These are phyloP conservation scores for Daboia siamensis DNA, from an alignment of 2,113 vertebrate species.

Conservation along the genomic window DNA sequence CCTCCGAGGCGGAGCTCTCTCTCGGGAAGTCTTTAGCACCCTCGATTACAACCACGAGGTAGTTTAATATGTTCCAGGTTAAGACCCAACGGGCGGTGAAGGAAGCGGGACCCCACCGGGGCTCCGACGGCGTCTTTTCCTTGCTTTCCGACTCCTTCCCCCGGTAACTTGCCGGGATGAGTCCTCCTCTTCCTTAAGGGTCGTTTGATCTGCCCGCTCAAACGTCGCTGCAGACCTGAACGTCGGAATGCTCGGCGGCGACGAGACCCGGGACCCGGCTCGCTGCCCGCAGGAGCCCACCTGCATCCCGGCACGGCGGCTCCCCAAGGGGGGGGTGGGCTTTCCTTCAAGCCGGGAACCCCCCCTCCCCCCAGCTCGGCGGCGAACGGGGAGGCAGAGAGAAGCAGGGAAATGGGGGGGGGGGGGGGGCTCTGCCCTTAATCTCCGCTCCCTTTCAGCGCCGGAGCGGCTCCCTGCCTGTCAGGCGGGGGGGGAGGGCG, in stretches of 20 bases:
- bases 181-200: neutral
- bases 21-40: neutral
- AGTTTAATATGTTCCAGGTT: neutral
- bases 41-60: accelerated
- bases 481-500: constrained; percentile 40
- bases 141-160: neutral
- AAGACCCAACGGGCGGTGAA: neutral
- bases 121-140: neutral
- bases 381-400: neutral
- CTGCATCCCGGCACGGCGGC: no score
- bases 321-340: neutral
- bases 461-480: constrained; percentile 61
- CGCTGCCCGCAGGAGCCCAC: neutral
- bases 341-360: neutral
- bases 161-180: neutral
- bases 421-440: neutral
- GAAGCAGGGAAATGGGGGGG: neutral
- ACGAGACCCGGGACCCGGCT: neutral
- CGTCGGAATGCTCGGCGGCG: neutral
- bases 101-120: neutral
- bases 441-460: constrained; percentile 47
- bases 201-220: neutral
- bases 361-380: neutral
- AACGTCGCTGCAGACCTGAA: neutral
- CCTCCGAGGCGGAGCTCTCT: no score